phyloP scores from a whole-genome alignment of 92 coral and sea anemone genomes.

The Actinostola sp. region DNA sequence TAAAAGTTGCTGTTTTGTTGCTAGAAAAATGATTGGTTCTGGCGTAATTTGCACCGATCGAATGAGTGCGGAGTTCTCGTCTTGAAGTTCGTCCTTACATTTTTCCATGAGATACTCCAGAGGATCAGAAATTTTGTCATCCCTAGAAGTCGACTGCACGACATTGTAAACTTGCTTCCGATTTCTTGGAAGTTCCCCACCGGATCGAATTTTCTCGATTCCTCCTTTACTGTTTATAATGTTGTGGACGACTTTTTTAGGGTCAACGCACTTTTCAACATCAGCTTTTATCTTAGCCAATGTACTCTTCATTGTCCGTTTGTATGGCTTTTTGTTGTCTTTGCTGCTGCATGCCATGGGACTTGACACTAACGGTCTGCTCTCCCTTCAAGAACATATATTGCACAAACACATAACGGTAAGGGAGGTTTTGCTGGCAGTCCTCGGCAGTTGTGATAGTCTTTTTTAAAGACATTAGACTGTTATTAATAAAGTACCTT shows the following conservation, averaged over 20 bases:
- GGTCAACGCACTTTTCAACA: background rate
- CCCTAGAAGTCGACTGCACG: background rate
- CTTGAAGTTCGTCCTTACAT: background rate
- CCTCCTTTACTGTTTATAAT: background rate
- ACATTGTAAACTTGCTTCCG: background rate
- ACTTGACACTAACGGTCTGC: background rate
- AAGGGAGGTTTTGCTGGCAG: background rate
- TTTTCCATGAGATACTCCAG: background rate
- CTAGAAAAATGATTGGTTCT: background rate
- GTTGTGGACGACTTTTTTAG: background rate
- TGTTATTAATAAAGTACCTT: background rate
- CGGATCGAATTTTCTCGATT: background rate
- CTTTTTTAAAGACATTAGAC: background rate
- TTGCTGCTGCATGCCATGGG: background rate
- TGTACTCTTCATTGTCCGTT: background rate
- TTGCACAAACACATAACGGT: background rate
- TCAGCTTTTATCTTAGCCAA: background rate
- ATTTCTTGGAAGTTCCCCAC: background rate
- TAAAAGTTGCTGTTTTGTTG: background rate
- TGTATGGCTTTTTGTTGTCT: background rate
- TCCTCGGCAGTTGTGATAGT: background rate
- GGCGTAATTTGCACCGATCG: background rate
- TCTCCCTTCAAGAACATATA: background rate
- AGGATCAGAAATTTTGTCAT: background rate
- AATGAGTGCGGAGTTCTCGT: background rate